Evolutionary conservation across 2,888 invertebrate genomes (phyloP), one percentile per base, ranked within the genome.

Genomic region (Philonicus albiceps): DNA sequence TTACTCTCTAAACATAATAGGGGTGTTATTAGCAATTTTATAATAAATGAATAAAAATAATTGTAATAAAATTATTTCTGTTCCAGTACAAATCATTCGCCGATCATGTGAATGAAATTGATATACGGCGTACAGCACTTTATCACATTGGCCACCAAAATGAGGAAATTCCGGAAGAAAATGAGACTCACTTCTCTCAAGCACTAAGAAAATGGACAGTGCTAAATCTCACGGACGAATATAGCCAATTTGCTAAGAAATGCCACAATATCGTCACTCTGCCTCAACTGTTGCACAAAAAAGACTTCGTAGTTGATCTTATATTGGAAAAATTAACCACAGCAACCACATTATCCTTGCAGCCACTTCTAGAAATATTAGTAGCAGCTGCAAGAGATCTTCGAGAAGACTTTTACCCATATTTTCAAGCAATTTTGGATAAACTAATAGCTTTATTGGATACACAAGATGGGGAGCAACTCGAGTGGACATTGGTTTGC

Each of bases 131-230:
- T 90, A 96, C 98, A 92, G 96, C 98, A 1, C 95, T 97, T 55
- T 97, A 98, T 91, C 95, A 96, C 90, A 95, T 98, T 81, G 95
- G 95, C 37, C 96, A 97, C 91, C 94, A 94, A 88, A 95, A 97
- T 91, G 95, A 96, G 86, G 94, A 95, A 88, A 93, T 94, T 11
- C 95, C 95, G 7, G 91, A 91, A 86, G 95, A 95, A 89, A 93
- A 94, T 83, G 95, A 95, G 90, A 97, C 97, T 0, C 95, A 95
- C 91, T 98, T 99, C 91, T 94, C 95, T 89, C 95, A 97, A 91
- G 95, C 97, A 0, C 91, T 98, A 30, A 95, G 95, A 88, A 98
- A 98, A 93, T 99, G 98, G 98, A 95, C 95, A 90, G 96, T 96
- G 2, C 94, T 98, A 30, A 98, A 98, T 92, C 94, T 97, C 88